A percentile compares a stretch with the other conserved stretches of the same genome.
These are phyloP conservation scores for Hydrolagus affinis DNA, from an alignment of 2,113 vertebrate species.

Conservation along the genomic window DNA sequence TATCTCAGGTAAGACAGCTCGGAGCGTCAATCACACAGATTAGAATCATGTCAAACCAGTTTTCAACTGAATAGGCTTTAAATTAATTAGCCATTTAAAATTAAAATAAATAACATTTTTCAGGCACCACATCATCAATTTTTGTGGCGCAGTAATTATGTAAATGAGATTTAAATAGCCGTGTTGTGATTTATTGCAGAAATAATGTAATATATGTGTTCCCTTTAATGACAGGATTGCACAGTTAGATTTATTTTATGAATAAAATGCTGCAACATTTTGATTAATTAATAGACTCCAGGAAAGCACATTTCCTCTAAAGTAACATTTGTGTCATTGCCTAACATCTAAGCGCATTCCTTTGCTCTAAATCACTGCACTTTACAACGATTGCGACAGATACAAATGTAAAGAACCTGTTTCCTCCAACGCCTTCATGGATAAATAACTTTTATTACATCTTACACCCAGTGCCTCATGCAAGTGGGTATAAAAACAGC, in stretches of 20 bases:
- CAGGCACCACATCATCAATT: constrained; percentile 23
- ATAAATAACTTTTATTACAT: too few relatives aligned
- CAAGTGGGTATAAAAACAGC: too few relatives aligned
- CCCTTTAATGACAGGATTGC: background rate
- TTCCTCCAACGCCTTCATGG: too few relatives aligned
- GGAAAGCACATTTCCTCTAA: background rate
- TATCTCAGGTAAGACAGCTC: background rate
- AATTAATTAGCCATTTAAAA: constrained; percentile 27
- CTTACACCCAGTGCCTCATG: too few relatives aligned
- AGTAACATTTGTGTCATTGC: background rate
- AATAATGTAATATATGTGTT: constrained; percentile 12
- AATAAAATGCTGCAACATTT: constrained; percentile 9
- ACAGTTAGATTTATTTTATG: constrained; percentile 10
- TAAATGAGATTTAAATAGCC: constrained; percentile 29
- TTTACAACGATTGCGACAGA: background rate
- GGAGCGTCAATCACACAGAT: background rate
- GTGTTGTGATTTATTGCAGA: constrained; percentile 17
- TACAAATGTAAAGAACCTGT: background rate
- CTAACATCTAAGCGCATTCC: background rate
- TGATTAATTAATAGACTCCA: constrained; percentile 29
- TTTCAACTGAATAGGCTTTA: constrained; percentile 7
- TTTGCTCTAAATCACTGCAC: background rate
- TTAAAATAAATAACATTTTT: constrained; percentile 28
- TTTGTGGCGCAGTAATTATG: constrained; percentile 26
- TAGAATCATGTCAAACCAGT: background rate